Percentiles rank a stretch among this genome's conserved stretches.
Evolutionary conservation across 2,888 invertebrate species (phyloP).

Genomic region (Apamea epomidion): DNA sequence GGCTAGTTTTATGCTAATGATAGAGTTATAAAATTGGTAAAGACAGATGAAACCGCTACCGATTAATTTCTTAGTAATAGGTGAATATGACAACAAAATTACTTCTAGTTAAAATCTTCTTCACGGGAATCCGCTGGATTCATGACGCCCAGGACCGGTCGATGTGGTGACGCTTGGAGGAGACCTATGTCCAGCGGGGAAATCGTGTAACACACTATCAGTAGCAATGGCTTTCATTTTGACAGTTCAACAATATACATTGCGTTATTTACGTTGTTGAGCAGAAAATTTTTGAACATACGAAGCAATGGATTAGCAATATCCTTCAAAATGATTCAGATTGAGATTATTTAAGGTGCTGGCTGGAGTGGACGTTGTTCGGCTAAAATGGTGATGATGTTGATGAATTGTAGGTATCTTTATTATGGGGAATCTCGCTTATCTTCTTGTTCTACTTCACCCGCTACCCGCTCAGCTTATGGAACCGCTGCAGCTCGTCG

Average conservation of each 20-base stretch:
- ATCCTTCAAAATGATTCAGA: no score
- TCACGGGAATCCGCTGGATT: not conserved
- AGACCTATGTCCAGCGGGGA: not conserved
- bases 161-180: not conserved
- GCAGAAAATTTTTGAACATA: no score
- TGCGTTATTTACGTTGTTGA: no score
- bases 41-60: slow-evolving; percentile 17
- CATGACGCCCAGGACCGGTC: not conserved
- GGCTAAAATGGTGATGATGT: not conserved
- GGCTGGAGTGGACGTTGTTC: not conserved
- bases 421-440: not conserved
- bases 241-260: no score
- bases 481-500: not conserved
- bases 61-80: slow-evolving; percentile 9
- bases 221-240: no score
- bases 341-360: no score
- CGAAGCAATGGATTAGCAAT: no score
- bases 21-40: slow-evolving; percentile 33
- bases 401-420: not conserved
- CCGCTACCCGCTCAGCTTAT: slow-evolving; percentile 44
- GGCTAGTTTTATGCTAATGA: slow-evolving; percentile 34
- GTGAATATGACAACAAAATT: not conserved
- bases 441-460: not conserved
- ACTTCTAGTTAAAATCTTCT: not conserved
- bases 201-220: no score